Evolutionary conservation across 1,140 invertebrate species (phyloP).

Genomic region (Magallana angulata): DNA sequence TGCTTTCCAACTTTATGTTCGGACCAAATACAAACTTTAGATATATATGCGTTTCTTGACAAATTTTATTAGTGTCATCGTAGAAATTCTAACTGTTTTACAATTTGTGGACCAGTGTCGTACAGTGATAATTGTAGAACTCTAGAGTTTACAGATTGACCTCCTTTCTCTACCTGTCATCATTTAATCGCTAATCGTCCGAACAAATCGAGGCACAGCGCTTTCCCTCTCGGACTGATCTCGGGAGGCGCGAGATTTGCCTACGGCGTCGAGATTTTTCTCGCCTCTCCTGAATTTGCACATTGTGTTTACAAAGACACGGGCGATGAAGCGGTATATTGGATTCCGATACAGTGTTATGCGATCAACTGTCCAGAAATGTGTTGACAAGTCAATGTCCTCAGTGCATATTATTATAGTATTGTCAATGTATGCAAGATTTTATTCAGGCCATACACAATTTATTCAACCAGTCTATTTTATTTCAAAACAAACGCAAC

Average conservation of each 20-base stretch:
- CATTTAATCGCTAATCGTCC: slow-evolving; percentile 19
- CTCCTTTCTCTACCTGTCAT: not conserved
- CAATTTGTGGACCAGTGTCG: not conserved
- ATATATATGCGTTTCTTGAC: not conserved
- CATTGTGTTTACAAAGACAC: not conserved
- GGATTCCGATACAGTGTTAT: no score
- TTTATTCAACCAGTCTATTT: no score
- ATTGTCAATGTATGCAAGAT: no score
- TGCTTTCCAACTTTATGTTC: not conserved
- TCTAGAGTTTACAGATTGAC: not conserved
- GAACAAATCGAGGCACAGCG: not conserved
- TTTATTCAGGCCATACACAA: no score
- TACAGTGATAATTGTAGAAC: slow-evolving; percentile 20
- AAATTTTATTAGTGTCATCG: slow-evolving; percentile 23
- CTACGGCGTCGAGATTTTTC: not conserved
- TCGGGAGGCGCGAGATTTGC: not conserved
- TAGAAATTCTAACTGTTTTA: not conserved
- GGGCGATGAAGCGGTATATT: not conserved
- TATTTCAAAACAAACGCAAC: no score
- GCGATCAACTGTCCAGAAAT: no score
- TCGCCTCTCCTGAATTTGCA: not conserved
- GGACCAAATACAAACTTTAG: not conserved
- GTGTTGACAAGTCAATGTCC: no score
- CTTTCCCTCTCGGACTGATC: not conserved
- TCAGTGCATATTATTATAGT: no score